These are phyloP conservation scores for Thecocarcelia acutangulata DNA, from an alignment of 2,888 invertebrate species.

Conservation along the genomic window DNA sequence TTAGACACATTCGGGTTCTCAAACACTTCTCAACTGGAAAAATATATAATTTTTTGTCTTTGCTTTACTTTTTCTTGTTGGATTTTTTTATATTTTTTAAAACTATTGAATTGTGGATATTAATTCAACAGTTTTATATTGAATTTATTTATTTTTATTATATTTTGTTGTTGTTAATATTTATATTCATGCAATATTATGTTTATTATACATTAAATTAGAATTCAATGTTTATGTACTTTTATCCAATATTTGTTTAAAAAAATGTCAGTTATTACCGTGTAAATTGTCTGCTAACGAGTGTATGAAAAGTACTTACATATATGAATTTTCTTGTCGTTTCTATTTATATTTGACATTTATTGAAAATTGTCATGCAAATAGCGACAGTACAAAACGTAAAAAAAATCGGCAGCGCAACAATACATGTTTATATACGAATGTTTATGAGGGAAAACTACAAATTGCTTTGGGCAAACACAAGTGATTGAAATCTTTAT, in stretches of 20 bases:
- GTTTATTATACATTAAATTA: not conserved
- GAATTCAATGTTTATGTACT: constrained; percentile 13
- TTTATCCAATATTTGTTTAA: constrained; percentile 33
- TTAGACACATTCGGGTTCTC: not conserved
- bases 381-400: not conserved
- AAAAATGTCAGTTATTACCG: constrained; percentile 52
- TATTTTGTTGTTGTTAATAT: not conserved
- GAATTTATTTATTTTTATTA: not conserved
- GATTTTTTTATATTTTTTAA: not conserved
- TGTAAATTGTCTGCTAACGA: constrained; percentile 37
- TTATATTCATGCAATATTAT: not conserved
- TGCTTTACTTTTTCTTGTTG: constrained; percentile 19
- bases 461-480: constrained; percentile 18
- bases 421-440: not conserved
- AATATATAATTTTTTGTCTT: constrained; percentile 3
- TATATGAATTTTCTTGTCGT: constrained; percentile 38
- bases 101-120: too few species aligned
- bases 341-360: constrained; percentile 54
- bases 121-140: not conserved
- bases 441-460: constrained; percentile 7
- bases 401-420: not conserved
- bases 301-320: constrained; percentile 2
- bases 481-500: constrained; percentile 46
- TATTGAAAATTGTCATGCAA: constrained; percentile 67
- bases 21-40: constrained; percentile 34